Evolutionary conservation across 2,888 invertebrate species (phyloP).

Genomic region (Antitype chi): DNA sequence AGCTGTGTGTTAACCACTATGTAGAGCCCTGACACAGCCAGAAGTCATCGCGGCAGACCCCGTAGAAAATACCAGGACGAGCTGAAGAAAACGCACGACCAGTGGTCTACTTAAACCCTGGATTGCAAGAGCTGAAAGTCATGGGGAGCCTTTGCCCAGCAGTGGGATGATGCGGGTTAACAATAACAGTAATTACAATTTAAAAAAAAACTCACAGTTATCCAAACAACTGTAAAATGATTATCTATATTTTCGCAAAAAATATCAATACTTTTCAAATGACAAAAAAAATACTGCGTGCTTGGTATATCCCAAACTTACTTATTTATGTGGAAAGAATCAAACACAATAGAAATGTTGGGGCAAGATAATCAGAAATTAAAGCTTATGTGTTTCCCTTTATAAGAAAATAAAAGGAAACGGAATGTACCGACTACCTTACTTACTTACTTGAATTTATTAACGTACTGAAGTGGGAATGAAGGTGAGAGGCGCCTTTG

Average conservation of each 20-base stretch:
- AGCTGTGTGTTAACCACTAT: too few species aligned
- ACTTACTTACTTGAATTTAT: conserved; percentile 56
- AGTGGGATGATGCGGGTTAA: neutral
- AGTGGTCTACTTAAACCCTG: neutral
- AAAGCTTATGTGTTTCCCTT: conserved; percentile 61
- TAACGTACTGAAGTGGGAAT: conserved; percentile 11
- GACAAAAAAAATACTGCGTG: neutral
- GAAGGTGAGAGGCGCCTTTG: neutral
- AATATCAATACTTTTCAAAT: neutral
- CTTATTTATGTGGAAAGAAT: conserved; percentile 60
- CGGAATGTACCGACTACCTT: conserved; percentile 31
- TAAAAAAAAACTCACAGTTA: too few species aligned
- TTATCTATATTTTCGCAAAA: neutral
- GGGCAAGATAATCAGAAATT: conserved; percentile 66
- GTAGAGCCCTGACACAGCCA: too few species aligned
- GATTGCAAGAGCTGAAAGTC: too few species aligned
- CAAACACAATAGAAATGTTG: conserved; percentile 62
- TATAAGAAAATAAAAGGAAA: conserved; percentile 62
- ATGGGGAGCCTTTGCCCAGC: neutral
- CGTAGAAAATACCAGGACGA: neutral
- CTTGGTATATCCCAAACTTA: conserved; percentile 29
- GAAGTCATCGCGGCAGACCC: too few species aligned
- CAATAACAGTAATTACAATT: too few species aligned
- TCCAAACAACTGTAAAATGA: neutral
- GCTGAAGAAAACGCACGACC: neutral